phyloP scores from a whole-genome alignment of 2,113 vertebrate species.

The Phylloscopus trochilus region DNA sequence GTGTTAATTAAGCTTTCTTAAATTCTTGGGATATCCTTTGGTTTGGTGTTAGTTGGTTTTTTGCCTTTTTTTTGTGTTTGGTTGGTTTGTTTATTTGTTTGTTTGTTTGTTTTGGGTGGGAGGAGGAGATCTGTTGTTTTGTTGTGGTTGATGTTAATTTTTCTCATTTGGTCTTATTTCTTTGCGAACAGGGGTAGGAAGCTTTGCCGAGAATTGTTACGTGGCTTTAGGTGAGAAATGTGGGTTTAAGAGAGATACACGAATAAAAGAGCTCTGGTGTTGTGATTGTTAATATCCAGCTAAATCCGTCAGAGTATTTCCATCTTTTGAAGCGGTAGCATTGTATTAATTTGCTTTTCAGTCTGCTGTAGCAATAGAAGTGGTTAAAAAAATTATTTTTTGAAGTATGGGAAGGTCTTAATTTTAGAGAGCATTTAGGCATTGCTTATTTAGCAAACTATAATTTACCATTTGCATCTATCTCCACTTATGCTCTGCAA shows the following conservation, averaged over 20 bases:
- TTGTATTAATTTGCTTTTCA: background rate
- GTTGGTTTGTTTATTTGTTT: too few species aligned
- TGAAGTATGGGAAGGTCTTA: background rate
- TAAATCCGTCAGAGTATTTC: background rate
- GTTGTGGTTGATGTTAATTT: background rate
- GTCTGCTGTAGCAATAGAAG: background rate
- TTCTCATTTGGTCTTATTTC: background rate
- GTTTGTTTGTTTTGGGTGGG: too few species aligned
- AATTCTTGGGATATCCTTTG: background rate
- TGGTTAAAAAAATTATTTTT: constrained; percentile 2
- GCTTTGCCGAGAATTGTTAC: background rate
- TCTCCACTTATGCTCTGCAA: background rate
- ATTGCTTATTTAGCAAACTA: background rate
- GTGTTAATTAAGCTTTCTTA: background rate
- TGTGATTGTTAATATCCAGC: background rate
- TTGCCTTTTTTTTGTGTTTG: background rate
- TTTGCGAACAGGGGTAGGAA: background rate
- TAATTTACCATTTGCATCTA: background rate
- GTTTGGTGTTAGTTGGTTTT: background rate
- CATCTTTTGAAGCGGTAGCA: background rate
- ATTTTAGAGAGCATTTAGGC: constrained; percentile 4
- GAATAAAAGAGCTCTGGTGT: background rate
- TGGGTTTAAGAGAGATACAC: background rate
- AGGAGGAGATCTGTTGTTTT: background rate
- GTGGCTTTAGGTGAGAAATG: background rate